A percentile compares a stretch with the other conserved stretches of the same genome.
These are phyloP conservation scores for Nephrotoma flavescens DNA, from an alignment of 2,888 invertebrate genomes.

Conservation along the genomic window DNA sequence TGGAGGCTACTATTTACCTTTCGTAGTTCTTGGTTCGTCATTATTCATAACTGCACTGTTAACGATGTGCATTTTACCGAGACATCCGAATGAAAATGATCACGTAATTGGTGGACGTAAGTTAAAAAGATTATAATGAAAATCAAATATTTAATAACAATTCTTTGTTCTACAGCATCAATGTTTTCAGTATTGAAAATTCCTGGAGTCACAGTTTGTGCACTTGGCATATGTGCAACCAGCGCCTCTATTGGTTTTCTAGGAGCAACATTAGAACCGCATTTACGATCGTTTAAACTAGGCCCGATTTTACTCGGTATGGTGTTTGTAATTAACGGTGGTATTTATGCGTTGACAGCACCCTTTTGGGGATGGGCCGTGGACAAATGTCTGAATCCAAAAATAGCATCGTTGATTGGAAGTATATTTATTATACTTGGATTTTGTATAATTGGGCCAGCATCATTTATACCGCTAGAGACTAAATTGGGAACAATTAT, in stretches of 20 bases:
- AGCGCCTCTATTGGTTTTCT: conserved; percentile 77
- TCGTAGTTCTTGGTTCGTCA: conserved; percentile 60
- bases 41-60: conserved; percentile 61
- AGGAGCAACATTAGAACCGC: conserved; percentile 78
- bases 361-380: conserved; percentile 71
- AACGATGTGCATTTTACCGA: conserved; percentile 57
- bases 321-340: conserved; percentile 75
- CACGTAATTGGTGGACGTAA: conserved; percentile 44
- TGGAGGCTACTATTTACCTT: conserved; percentile 69
- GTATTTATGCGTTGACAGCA: conserved; percentile 62
- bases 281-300: conserved; percentile 39
- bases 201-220: conserved; percentile 57
- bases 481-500: conserved; percentile 53
- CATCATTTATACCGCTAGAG: conserved; percentile 51
- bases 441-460: conserved; percentile 54
- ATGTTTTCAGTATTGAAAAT: conserved; percentile 49
- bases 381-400: conserved; percentile 52
- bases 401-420: conserved; percentile 51
- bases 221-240: conserved; percentile 57
- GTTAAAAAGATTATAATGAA: conserved; percentile 14
- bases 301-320: conserved; percentile 35
- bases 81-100: conserved; percentile 39
- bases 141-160: not conserved
- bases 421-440: conserved; percentile 49
- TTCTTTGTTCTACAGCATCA: conserved; percentile 36